Conservation (phyloP, 2,113 vertebrate genomes). For the Laticauda laticaudata region DNA sequence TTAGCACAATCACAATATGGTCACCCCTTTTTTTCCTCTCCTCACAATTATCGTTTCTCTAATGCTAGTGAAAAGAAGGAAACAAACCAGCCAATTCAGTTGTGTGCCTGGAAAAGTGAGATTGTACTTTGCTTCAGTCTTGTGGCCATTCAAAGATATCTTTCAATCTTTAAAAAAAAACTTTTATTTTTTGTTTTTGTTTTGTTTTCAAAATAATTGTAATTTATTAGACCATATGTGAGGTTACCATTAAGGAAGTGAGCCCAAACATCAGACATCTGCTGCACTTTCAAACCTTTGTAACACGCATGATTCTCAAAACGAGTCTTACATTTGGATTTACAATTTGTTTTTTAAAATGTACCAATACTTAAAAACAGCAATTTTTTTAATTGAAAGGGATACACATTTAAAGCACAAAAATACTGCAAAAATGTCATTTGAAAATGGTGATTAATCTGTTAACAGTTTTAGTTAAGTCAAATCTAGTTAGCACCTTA, state of each 20-base stretch:
- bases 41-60: background rate
- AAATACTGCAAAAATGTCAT: slow-evolving; percentile 69
- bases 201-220: slow-evolving; percentile 70
- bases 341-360: slow-evolving; percentile 72
- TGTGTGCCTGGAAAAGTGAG: slow-evolving; percentile 17
- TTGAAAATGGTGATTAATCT: slow-evolving; percentile 67
- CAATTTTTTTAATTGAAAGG: slow-evolving; percentile 71
- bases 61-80: background rate
- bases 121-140: slow-evolving; percentile 30
- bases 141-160: slow-evolving; percentile 63
- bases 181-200: slow-evolving; percentile 60
- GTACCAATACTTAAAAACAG: slow-evolving; percentile 76
- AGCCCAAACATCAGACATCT: slow-evolving; percentile 73
- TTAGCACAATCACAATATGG: background rate
- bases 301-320: slow-evolving; percentile 77
- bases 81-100: slow-evolving; percentile 1
- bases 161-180: slow-evolving; percentile 64
- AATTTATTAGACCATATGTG: slow-evolving; percentile 65
- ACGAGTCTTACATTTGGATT: slow-evolving; percentile 77
- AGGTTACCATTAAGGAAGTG: slow-evolving; percentile 68
- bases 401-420: slow-evolving; percentile 70
- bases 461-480: slow-evolving; percentile 68
- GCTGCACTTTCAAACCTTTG: slow-evolving; percentile 71
- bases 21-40: background rate
- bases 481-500: slow-evolving; percentile 76